A percentile compares a stretch with the other conserved stretches of the same genome.
Evolutionary conservation across 2,797 vertebrate genomes (phyloP).

Genomic region (Tolypeutes matacus): DNA sequence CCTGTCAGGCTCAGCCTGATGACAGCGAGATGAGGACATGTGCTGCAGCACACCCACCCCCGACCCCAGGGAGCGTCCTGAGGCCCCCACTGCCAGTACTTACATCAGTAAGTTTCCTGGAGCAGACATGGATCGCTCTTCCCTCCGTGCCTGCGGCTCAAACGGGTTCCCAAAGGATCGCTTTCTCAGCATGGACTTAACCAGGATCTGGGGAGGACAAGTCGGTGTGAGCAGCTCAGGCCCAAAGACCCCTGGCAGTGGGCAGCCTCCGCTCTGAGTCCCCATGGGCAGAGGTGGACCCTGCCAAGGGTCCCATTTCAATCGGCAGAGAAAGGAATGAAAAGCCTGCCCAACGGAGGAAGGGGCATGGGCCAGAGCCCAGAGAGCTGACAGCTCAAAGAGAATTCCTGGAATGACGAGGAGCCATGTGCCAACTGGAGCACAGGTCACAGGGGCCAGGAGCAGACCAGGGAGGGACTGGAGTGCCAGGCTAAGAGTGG

Average conservation of each 20-base stretch:
- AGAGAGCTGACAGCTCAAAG: not conserved
- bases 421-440: accelerated
- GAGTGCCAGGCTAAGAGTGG: not conserved
- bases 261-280: not conserved
- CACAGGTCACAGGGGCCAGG: accelerated
- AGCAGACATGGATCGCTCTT: slow-evolving; percentile 96
- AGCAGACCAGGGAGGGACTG: not conserved
- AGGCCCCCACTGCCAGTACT: slow-evolving; percentile 82
- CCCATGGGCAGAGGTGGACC: not conserved
- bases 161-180: slow-evolving; percentile 98
- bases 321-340: not conserved
- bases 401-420: not conserved
- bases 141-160: slow-evolving; percentile 90
- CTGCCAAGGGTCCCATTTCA: not conserved
- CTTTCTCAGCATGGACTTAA: slow-evolving; percentile 98
- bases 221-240: not conserved
- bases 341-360: not conserved
- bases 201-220: slow-evolving; percentile 91
- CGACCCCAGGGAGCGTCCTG: not conserved
- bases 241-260: not conserved
- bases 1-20: too few relatives aligned
- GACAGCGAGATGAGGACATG: not conserved
- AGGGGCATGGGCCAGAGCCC: not conserved
- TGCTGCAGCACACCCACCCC: accelerated
- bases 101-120: slow-evolving; percentile 95